A percentile compares a stretch with the other conserved stretches of the same genome.
Evolutionary conservation across 2,888 invertebrate species (phyloP).

Genomic region (Sthenelais limicola): DNA sequence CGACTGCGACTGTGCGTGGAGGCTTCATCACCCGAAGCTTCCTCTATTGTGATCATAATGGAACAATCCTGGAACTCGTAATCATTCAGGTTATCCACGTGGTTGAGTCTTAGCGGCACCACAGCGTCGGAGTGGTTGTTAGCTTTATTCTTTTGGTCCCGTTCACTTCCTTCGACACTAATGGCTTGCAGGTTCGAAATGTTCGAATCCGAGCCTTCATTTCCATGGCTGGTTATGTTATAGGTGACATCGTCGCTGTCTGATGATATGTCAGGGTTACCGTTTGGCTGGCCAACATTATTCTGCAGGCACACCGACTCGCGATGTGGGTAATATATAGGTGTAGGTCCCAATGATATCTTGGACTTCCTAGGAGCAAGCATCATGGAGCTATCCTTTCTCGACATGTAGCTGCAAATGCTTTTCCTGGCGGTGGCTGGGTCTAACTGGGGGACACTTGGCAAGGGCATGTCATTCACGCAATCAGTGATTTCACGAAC

Average conservation of each 20-base stretch:
- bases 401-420: background rate
- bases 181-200: too few species aligned
- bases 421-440: background rate
- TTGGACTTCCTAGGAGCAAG: constrained; percentile 14
- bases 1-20: background rate
- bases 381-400: constrained; percentile 9
- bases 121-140: too few species aligned
- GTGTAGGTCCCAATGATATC: background rate
- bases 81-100: background rate
- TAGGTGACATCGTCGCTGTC: constrained; percentile 24
- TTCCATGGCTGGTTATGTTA: constrained; percentile 18
- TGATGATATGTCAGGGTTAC: background rate
- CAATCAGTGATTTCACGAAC: constrained; percentile 43
- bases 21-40: constrained; percentile 19
- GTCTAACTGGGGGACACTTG: background rate
- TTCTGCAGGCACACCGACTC: background rate
- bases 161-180: too few species aligned
- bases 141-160: too few species aligned
- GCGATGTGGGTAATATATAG: constrained; percentile 15
- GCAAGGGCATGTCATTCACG: constrained; percentile 18
- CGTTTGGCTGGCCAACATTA: too few species aligned
- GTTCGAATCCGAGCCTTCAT: too few species aligned
- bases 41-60: constrained; percentile 29
- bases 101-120: too few species aligned
- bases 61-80: constrained; percentile 21